A percentile compares a stretch with the other conserved stretches of the same genome.
These are phyloP conservation scores for Tetrapedia diversipes DNA, from an alignment of 2,888 invertebrate genomes.

Conservation along the genomic window DNA sequence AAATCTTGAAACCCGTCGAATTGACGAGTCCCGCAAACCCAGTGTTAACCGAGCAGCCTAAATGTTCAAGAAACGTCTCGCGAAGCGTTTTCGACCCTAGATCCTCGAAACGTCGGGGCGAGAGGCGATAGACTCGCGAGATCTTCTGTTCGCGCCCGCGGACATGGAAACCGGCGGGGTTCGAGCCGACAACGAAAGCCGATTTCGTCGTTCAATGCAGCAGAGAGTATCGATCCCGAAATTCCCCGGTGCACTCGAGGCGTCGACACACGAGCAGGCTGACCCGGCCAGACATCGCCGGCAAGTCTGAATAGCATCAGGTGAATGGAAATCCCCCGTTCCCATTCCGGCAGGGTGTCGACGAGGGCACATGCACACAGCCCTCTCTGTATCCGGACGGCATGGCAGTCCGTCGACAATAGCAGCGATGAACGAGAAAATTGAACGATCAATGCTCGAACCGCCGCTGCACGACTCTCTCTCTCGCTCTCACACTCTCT, in stretches of 20 bases:
- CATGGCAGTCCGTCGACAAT: slow-evolving; percentile 32
- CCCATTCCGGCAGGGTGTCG: slow-evolving; percentile 19
- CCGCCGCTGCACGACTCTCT: no score
- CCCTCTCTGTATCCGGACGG: background rate
- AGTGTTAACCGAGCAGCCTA: no score
- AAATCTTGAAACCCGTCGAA: no score
- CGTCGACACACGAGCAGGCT: slow-evolving; percentile 31
- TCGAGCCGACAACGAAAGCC: slow-evolving; percentile 39
- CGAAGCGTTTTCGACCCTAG: background rate
- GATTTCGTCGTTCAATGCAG: slow-evolving; percentile 45
- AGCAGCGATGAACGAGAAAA: slow-evolving; percentile 51
- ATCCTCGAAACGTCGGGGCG: background rate
- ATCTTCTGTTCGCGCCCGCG: slow-evolving; percentile 29
- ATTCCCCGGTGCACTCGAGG: slow-evolving; percentile 46
- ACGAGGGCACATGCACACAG: background rate
- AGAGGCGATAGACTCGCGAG: slow-evolving; percentile 11
- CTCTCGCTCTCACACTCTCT: no score
- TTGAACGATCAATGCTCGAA: slow-evolving; percentile 39
- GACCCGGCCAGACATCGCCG: slow-evolving; percentile 47
- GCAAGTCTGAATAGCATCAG: slow-evolving; percentile 48
- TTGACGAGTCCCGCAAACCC: no score
- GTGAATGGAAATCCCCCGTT: slow-evolving; percentile 47
- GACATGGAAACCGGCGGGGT: slow-evolving; percentile 31
- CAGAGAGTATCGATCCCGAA: slow-evolving; percentile 53
- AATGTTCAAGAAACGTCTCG: slow-evolving; percentile 4